Conservation (phyloP, 1,140 invertebrate species). For the Harpegnathos saltator region DNA sequence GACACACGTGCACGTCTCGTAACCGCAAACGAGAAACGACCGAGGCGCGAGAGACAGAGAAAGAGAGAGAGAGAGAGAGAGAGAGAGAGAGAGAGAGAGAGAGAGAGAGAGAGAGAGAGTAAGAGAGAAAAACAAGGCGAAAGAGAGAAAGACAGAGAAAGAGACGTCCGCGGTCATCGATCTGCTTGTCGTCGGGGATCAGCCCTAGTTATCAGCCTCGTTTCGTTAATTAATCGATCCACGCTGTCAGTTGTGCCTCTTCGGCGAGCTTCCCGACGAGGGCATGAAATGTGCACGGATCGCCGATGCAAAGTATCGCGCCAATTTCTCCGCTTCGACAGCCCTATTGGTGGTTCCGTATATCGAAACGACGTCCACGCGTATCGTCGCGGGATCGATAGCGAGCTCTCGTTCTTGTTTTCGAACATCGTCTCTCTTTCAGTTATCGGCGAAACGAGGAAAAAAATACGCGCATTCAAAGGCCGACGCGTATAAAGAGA, state of each 20-base stretch:
- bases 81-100: no score
- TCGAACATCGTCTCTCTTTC: conserved; percentile 7
- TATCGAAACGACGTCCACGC: not conserved
- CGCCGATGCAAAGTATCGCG: conserved; percentile 47
- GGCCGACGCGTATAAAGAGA: conserved; percentile 25
- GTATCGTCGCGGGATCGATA: conserved; percentile 27
- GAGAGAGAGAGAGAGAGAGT: no score
- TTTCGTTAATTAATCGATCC: no score
- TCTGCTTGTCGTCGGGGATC: no score
- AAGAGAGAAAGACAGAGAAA: not conserved
- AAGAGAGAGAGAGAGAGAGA: no score
- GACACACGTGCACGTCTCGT: conserved; percentile 2
- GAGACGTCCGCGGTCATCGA: not conserved
- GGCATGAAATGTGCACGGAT: not conserved
- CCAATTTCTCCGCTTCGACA: conserved; percentile 51
- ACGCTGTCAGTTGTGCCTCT: conserved; percentile 13
- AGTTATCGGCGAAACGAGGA: not conserved
- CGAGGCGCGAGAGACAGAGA: not conserved
- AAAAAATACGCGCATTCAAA: conserved; percentile 32
- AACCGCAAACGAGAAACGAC: conserved; percentile 2
- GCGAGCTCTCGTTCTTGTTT: conserved; percentile 33
- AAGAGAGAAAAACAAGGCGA: no score
- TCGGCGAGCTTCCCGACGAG: not conserved
- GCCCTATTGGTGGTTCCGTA: conserved; percentile 12
- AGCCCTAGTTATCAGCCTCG: no score